Evolutionary conservation across 2,113 vertebrate genomes (phyloP), one percentile per base, ranked within the genome.

Genomic region (Australoheros scitulus): DNA sequence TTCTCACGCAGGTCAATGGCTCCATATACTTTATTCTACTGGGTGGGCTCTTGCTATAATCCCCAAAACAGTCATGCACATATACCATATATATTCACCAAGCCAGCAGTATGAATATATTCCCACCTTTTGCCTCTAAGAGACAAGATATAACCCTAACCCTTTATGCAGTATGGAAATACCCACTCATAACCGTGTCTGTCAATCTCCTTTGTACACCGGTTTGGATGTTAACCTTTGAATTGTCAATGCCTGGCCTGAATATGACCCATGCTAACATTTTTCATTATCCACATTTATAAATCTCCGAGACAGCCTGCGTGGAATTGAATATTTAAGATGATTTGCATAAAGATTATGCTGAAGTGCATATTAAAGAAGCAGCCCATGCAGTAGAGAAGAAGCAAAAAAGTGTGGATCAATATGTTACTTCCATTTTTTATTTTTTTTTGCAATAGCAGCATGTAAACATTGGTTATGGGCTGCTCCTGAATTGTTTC

Each of bases 191-290:
- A 89, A 76, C 82, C 77, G 20, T 20, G 68, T 77, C 81, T 81
- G 90, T 75, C 84, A 65, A 50, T 76, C 77, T 81, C 70, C 36
- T 24, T 68, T 68, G 74, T 82, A 75, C 86, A 76, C 34, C 7
- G n/a, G 26, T 52, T 77, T 22, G 29, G 77, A 83, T 78, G 80
- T 91, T 89, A 91, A 90, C 92, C 90, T 93, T 90, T 90, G 56
- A 79, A 83, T 88, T 88, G 38, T 55, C 79, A 47, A 34, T 11
- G 77, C 47, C n/a, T 20, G 50, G 55, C 81, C 88, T 75, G 60
- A 81, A 79, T 77, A 65, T 88, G 79, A 91, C 86, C 88, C 80
- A 14, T 17, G 72, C 76, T 80, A 34, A 84, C 72, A 70, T 76
- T 79, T 87, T 81, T 79, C 61, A 82, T 86, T 56, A 64, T 34